Evolutionary conservation across 2,797 vertebrate genomes (phyloP).

Genomic region (Picus viridis): DNA sequence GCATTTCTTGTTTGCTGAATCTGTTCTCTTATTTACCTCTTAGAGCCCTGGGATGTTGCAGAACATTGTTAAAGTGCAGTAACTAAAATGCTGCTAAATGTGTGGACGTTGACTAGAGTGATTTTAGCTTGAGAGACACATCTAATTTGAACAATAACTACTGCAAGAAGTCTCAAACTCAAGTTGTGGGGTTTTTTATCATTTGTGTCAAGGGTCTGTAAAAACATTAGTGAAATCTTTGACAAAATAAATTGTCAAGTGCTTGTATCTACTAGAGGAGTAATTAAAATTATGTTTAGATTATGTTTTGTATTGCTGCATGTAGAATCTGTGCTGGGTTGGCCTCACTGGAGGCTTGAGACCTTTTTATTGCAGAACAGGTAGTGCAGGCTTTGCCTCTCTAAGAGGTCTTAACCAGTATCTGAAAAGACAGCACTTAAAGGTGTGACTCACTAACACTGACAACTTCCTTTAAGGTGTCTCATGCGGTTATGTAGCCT

Average conservation of each 20-base stretch:
- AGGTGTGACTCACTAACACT: slow-evolving; percentile 26
- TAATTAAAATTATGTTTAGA: neutral
- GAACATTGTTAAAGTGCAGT: neutral
- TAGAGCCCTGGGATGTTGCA: neutral
- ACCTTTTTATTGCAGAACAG: slow-evolving; percentile 22
- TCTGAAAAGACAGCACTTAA: neutral
- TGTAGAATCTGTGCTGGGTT: neutral
- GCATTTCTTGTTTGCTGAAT: slow-evolving; percentile 13
- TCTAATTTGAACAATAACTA: slow-evolving; percentile 15
- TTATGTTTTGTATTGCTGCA: neutral
- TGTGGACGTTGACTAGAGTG: neutral
- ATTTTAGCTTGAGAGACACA: neutral
- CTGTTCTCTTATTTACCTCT: neutral
- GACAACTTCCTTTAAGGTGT: neutral
- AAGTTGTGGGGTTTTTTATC: neutral
- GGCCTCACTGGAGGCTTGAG: neutral
- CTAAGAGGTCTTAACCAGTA: slow-evolving; percentile 10
- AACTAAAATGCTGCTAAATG: slow-evolving; percentile 27
- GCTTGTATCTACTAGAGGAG: neutral
- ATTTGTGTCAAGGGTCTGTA: neutral
- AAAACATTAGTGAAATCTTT: neutral
- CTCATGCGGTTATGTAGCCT: neutral
- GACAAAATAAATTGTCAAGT: neutral
- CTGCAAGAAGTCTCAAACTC: neutral
- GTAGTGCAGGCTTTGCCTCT: slow-evolving; percentile 52